Evolutionary conservation across 1,140 invertebrate genomes (phyloP).

Genomic region (Propsilocerus akamusi): DNA sequence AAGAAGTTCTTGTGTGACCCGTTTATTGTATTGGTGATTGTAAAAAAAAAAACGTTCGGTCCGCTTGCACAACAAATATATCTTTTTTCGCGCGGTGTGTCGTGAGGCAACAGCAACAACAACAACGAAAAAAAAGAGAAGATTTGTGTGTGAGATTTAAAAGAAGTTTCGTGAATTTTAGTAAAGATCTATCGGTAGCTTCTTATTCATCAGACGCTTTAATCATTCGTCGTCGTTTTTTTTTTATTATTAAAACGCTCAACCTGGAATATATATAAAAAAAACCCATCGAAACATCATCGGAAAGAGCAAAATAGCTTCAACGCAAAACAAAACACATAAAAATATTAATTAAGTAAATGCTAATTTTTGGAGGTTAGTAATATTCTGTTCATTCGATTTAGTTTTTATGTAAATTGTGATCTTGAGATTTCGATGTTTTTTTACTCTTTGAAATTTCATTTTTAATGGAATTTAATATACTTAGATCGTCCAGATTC

Average conservation of each 20-base stretch:
- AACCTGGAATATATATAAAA: not conserved
- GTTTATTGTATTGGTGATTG: too few relatives aligned
- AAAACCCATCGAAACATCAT: not conserved
- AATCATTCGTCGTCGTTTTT: not conserved
- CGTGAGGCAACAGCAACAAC: too few relatives aligned
- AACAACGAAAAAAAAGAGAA: not conserved
- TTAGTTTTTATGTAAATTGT: slow-evolving; percentile 1
- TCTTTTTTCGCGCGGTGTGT: too few relatives aligned
- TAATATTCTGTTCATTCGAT: not conserved
- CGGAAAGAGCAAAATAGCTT: not conserved
- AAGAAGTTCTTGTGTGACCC: too few relatives aligned
- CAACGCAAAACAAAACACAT: not conserved
- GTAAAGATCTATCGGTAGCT: too few relatives aligned
- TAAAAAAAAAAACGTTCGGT: too few relatives aligned
- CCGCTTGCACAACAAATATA: too few relatives aligned
- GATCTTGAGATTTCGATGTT: too few relatives aligned
- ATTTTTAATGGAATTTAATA: too few relatives aligned
- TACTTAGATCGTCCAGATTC: too few relatives aligned
- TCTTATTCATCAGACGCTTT: not conserved
- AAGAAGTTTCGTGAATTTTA: too few relatives aligned
- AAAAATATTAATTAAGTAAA: slow-evolving; percentile 3
- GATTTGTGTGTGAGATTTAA: not conserved
- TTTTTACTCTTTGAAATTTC: too few relatives aligned
- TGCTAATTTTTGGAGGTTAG: slow-evolving; percentile 2
- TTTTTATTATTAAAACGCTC: not conserved